Evolutionary conservation across 1,140 invertebrate genomes (phyloP), one percentile per base, ranked within the genome.

Genomic region (Dreissena polymorpha): DNA sequence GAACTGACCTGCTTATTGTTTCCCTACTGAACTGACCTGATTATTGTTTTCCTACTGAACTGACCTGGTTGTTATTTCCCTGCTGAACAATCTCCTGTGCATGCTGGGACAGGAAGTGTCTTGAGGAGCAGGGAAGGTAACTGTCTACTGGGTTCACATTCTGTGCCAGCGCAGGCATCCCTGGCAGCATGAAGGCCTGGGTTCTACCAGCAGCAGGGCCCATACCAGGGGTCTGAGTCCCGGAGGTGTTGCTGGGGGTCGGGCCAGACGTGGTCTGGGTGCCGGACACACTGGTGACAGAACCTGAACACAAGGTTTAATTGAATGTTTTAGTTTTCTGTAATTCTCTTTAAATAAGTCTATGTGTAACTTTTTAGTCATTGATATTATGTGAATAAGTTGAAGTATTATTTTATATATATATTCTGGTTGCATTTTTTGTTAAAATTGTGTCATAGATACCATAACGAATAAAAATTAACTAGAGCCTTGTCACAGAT

Each of bases 81-180:
- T 79, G 53, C 23, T 85, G 78, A 5, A 81, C 55, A 10, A 83
- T 65, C 25, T 83, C 78, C 18, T 80, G 69, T 2, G 85, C 86
- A 57, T 85, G 82, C 49, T 85, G 85, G 23, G 86, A 85, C 14
- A 89, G 84, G 83, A 89, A 90, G 77, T 90, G 86, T 77, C 87
- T 77, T 18, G 88, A 72, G 92, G 92, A 73, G 86, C 96, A 96
- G 0, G 94, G 94, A n/a, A 96, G 91, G 85, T 95, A 95, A 8
- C 95, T 95, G 93, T 96, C 96, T 82, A 95, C 81, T 10, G 87
- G 78, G 39, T 76, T 80, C 49, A 85, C 60, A 16, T 71, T 69
- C 73, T 51, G 64, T 23, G 77, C 50, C 27, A 85, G 60, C 16
- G 75, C 77, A 18, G 75, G 73, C 21, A 84, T 77, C 6, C 86